These are phyloP conservation scores for Chelmon rostratus DNA, from an alignment of 2,797 vertebrate genomes.

Conservation along the genomic window DNA sequence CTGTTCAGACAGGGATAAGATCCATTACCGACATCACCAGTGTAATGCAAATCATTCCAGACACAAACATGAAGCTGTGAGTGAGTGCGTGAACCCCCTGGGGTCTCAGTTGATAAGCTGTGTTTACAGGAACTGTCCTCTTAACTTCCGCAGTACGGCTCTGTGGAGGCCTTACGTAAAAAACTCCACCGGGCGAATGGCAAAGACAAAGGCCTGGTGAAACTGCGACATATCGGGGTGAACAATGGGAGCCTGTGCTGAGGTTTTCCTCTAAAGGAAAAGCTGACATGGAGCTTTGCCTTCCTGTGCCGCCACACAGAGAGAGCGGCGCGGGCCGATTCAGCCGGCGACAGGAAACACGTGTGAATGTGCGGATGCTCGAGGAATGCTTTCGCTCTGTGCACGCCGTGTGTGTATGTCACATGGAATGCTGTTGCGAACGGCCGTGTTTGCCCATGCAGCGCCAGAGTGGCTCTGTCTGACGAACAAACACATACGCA, in stretches of 20 bases:
- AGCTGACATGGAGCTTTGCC: slow-evolving; percentile 81
- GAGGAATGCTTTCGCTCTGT: slow-evolving; percentile 80
- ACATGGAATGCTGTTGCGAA: slow-evolving; percentile 75
- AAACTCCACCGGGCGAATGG: slow-evolving; percentile 51
- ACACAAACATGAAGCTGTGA: slow-evolving; percentile 35
- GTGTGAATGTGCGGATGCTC: slow-evolving; percentile 85
- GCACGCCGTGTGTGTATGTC: slow-evolving; percentile 62
- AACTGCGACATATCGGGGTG: slow-evolving; percentile 64
- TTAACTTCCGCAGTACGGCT: slow-evolving; percentile 41
- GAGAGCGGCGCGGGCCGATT: slow-evolving; percentile 53
- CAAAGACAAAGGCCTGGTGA: slow-evolving; percentile 74
- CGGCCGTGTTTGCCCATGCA: slow-evolving; percentile 68
- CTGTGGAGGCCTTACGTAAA: slow-evolving; percentile 60
- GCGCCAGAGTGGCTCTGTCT: slow-evolving; percentile 71
- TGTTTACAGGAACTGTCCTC: slow-evolving; percentile 57
- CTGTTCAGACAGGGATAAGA: slow-evolving; percentile 62
- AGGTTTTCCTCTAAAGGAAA: slow-evolving; percentile 81
- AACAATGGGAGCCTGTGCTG: slow-evolving; percentile 81
- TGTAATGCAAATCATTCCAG: slow-evolving; percentile 13
- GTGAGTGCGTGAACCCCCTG: slow-evolving; percentile 36
- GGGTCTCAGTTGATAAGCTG: slow-evolving; percentile 49
- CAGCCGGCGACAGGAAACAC: slow-evolving; percentile 81
- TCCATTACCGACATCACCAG: background rate
- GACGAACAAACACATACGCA: slow-evolving; percentile 57
- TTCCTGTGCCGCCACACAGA: slow-evolving; percentile 78